Base-by-base conservation (phyloP, 2,888 invertebrate genomes). In the Pedicia rivosa region DNA sequence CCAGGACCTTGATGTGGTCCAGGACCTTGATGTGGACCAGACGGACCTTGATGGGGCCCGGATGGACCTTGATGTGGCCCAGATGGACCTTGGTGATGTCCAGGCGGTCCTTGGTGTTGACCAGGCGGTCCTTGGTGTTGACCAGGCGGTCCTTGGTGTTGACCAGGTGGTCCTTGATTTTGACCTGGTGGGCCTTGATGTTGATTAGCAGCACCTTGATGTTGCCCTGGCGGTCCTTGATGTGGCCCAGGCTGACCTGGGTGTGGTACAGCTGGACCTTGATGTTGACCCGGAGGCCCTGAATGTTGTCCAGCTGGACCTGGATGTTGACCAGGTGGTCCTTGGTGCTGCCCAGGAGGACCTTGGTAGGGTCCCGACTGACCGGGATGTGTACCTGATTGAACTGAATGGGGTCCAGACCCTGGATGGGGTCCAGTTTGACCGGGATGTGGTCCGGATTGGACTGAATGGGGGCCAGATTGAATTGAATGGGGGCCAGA, bases 241-340 rank as follows among this genome's bases (percentile, higher is more conserved):
- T 35, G 36, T 10, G 22, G 35, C 12, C 30, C 26, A 16, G 26
- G 40, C 7, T 29, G 58, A 20, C 55, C 48, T 35, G 48, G 53
- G 14, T 57, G 50, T 16, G 49, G 52, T 16, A 52, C 52, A 12
- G 44, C 43, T 30, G 40, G 44, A 10, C 53, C 52, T 36, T 44
- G 44, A 10, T 47, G 49, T 8, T 42, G 62, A 48, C 62, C 66
- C 37, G 63, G 65, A 0, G 63, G 63, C n/a, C 4, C 24, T 24
- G 8, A n/a, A 3, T 24, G 24, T 7, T 8, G 8, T 10, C n/a
- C n/a, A 24, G 8, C 10, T 2, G 63, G 47, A 14, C 44, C 47
- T n/a, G 41, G 40, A 28, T 44, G 46, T 8, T 43, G 45, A 8
- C 42, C 42, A 16, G 43, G 48, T 7, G 44, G 42, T 7, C 43